Evolutionary conservation across 2,113 vertebrate species (phyloP).

Genomic region (Vicugna pacos): DNA sequence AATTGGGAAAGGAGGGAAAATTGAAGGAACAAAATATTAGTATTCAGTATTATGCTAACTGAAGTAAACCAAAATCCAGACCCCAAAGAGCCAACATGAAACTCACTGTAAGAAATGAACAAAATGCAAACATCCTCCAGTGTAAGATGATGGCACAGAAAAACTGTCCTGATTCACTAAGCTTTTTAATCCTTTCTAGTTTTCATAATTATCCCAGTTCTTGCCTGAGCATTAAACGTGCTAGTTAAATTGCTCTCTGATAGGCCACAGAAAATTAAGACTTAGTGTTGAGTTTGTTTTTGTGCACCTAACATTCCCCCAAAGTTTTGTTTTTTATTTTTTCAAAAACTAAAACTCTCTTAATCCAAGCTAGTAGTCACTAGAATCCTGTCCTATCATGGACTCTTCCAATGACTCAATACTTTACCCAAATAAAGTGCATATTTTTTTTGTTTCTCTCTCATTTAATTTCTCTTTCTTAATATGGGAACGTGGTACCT

Average conservation of each 20-base stretch:
- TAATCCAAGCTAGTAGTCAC: background rate
- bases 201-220: background rate
- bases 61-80: background rate
- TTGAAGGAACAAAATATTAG: background rate
- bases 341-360: background rate
- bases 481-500: background rate
- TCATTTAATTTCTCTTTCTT: slow-evolving; percentile 31
- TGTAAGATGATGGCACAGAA: slow-evolving; percentile 26
- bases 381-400: background rate
- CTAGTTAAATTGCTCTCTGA: slow-evolving; percentile 20
- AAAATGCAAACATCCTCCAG: background rate
- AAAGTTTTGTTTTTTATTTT: background rate
- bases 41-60: background rate
- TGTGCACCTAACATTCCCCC: background rate
- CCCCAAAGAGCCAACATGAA: background rate
- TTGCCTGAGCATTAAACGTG: background rate
- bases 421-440: background rate
- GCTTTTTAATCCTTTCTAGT: background rate
- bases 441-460: background rate
- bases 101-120: slow-evolving; percentile 1
- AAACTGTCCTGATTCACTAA: background rate
- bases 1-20: slow-evolving; percentile 31
- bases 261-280: slow-evolving; percentile 5
- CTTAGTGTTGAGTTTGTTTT: background rate
- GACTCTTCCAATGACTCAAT: background rate